A percentile compares a stretch with the other conserved stretches of the same genome.
These are phyloP conservation scores for Nasonia giraulti DNA, from an alignment of 1,140 invertebrate species.

Conservation along the genomic window DNA sequence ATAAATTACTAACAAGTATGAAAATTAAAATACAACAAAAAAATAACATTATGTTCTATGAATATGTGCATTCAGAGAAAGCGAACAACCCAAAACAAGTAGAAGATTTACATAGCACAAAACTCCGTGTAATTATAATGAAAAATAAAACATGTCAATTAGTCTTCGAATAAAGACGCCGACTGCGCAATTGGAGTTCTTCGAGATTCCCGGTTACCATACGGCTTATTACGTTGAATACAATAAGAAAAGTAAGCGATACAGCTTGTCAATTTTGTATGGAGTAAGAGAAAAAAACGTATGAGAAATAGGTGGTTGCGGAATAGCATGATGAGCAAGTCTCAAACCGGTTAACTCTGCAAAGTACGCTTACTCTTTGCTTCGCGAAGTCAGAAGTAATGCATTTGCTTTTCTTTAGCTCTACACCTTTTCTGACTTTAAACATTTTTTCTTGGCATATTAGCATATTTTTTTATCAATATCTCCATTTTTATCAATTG, in stretches of 20 bases:
- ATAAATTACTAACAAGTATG: neutral
- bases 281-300: slow-evolving; percentile 32
- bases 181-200: slow-evolving; percentile 49
- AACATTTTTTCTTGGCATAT: neutral
- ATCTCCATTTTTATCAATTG: neutral
- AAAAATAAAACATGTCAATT: slow-evolving; percentile 56
- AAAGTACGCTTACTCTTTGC: neutral
- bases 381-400: neutral
- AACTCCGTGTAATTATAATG: slow-evolving; percentile 32
- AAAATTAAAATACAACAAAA: neutral
- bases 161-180: slow-evolving; percentile 59
- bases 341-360: slow-evolving; percentile 61
- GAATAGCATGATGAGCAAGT: slow-evolving; percentile 43
- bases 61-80: neutral
- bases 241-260: slow-evolving; percentile 57
- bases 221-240: slow-evolving; percentile 61
- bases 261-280: slow-evolving; percentile 51
- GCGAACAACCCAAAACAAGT: neutral
- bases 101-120: slow-evolving; percentile 18
- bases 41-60: neutral
- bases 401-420: slow-evolving; percentile 8
- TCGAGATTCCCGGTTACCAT: slow-evolving; percentile 61
- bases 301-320: slow-evolving; percentile 16
- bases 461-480: neutral
- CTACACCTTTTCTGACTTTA: neutral